Percentiles rank a stretch among this genome's conserved stretches.
Evolutionary conservation across 2,113 vertebrate genomes (phyloP).

Genomic region (Picathartes gymnocephalus): DNA sequence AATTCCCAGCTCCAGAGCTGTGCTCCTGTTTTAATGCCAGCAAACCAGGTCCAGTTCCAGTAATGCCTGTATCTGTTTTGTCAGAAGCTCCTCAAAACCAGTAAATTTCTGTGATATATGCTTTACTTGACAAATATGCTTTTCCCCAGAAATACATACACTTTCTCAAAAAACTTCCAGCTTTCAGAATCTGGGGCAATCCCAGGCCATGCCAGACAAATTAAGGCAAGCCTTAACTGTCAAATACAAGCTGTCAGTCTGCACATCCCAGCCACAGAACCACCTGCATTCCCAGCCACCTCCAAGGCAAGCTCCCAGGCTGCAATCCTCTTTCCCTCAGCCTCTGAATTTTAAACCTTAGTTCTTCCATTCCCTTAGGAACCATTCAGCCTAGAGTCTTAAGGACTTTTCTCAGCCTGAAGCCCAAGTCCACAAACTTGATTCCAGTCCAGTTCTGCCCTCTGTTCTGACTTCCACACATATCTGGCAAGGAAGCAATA

Average conservation of each 20-base stretch:
- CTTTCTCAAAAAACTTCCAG: background rate
- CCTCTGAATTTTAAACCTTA: background rate
- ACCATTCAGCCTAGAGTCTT: background rate
- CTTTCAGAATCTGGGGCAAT: background rate
- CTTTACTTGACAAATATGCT: background rate
- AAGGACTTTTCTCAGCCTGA: background rate
- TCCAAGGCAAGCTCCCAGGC: background rate
- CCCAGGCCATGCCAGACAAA: background rate
- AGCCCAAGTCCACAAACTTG: background rate
- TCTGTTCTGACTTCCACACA: background rate
- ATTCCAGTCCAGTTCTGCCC: background rate
- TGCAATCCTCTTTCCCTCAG: background rate
- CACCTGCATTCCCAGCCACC: background rate
- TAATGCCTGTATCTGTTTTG: background rate
- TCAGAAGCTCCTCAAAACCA: background rate
- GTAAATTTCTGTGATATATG: background rate
- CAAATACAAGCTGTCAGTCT: background rate
- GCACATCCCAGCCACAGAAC: background rate
- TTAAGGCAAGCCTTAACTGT: background rate
- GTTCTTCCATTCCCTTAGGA: background rate
- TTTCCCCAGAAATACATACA: background rate
- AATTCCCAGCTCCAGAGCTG: background rate
- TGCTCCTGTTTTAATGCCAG: background rate
- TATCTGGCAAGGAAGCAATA: background rate
- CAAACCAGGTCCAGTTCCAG: background rate